Evolutionary conservation across 1,140 invertebrate species (phyloP), one percentile per base, ranked within the genome.

Genomic region (Piezodorus guildinii): DNA sequence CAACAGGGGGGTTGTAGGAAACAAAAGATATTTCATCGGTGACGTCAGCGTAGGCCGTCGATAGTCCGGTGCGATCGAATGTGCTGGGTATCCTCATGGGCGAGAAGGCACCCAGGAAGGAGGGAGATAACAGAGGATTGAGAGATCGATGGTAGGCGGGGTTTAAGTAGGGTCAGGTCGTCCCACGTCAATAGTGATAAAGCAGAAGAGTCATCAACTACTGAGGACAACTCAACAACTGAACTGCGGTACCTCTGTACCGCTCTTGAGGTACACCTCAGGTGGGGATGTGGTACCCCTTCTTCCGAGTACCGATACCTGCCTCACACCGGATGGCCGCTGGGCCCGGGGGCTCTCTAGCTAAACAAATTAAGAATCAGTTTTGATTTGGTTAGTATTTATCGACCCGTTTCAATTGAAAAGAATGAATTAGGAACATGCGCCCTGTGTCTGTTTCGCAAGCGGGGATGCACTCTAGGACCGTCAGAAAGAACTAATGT

Each of bases 21-120:
- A 68, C 67, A 68, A 68, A 68, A 66, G 67, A 68, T 68, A 68
- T 68, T 66, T 68, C 67, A 69, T 64, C 60, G 58, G 30, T 65
- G 59, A 64, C 65, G 52, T 60, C 63, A 52, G 17, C 27, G 44
- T 56, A 54, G 62, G 34, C 39, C 23, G n/a, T 30, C 60, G 60
- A 59, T 39, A 45, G n/a, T 25, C 25, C 62, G 17, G 43, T 52
- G 14, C 30, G 60, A 49, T 14, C 17, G 62, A 59, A 45, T 51
- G 61, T 23, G 60, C 46, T 62, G 66, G 52, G 27, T 54, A 51
- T 43, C 60, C 62, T 59, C 45, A 45, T 21, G 23, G 21, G 25
- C 46, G 62, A 58, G 51, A 12, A 39, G 58, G 58, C 4, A 14
- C 19, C 44, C 14, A 17, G 19, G 44, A 3, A 56, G 23, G 52